Percentiles rank a stretch among this genome's conserved stretches.
phyloP scores from a whole-genome alignment of 2,113 vertebrate species.

The Sapajus apella region DNA sequence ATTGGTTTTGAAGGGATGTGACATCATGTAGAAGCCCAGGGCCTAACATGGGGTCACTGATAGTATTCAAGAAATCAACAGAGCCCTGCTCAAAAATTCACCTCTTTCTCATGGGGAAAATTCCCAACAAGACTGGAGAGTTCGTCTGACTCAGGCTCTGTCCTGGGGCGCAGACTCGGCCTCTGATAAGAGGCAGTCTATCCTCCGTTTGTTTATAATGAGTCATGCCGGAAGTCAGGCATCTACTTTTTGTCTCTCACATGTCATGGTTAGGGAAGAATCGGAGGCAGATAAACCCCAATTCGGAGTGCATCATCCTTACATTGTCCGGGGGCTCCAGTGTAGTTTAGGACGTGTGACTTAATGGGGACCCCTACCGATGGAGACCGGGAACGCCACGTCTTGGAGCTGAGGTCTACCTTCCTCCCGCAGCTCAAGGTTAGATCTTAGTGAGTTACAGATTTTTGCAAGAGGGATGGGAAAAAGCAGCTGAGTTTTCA shows the following conservation, averaged over 20 bases:
- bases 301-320: background rate
- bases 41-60: background rate
- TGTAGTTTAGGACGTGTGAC: background rate
- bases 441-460: background rate
- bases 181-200: conserved; percentile 62
- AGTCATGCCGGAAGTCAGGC: conserved; percentile 70
- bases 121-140: background rate
- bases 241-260: background rate
- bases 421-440: background rate
- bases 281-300: conserved; percentile 26
- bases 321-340: background rate
- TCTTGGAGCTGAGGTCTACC: background rate
- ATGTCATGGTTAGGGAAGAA: conserved; percentile 47
- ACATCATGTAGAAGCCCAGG: background rate
- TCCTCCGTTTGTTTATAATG: conserved; percentile 66
- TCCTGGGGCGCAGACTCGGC: background rate
- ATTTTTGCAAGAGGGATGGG: background rate
- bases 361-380: conserved; percentile 60
- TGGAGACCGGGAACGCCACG: background rate
- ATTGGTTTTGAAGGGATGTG: background rate
- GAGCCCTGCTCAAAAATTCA: background rate
- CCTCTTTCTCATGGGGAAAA: background rate
- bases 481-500: background rate
- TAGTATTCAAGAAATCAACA: background rate
- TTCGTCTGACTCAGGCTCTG: conserved; percentile 57